phyloP scores from a whole-genome alignment of 30 jellyfish, hydroid and myxozoan genomes.

The Catostylus mosaicus region DNA sequence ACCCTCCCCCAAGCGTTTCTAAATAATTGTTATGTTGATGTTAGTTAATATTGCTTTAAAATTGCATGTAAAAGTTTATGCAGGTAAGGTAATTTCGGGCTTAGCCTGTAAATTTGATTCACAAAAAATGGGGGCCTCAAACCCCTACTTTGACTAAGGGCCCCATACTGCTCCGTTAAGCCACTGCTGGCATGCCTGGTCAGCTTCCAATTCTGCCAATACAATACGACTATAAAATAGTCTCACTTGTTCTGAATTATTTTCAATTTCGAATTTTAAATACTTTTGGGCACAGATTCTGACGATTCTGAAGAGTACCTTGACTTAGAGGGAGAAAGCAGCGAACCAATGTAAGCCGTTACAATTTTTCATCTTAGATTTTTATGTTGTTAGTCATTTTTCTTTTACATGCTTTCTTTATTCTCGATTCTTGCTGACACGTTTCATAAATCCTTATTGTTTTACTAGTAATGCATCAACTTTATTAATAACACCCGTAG shows the following conservation, averaged over 20 bases:
- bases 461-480: neutral
- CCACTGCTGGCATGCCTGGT: no score
- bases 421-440: neutral
- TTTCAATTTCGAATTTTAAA: neutral
- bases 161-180: neutral
- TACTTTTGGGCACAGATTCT: slow-evolving; percentile 11
- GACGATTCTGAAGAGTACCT: slow-evolving; percentile 3
- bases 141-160: neutral
- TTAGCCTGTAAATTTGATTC: neutral
- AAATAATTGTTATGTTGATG: neutral
- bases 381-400: no score
- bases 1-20: neutral
- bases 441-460: neutral
- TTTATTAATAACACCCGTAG: neutral
- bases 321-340: slow-evolving; percentile 5
- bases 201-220: no score
- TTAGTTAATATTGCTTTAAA: neutral
- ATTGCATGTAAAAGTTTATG: neutral
- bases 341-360: neutral
- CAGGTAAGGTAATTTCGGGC: neutral
- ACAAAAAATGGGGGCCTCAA: neutral
- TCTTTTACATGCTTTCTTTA: no score
- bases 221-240: no score
- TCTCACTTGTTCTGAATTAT: neutral
- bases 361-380: neutral